These are phyloP conservation scores for Melanogrammus aeglefinus DNA, from an alignment of 2,797 vertebrate species.

Conservation along the genomic window DNA sequence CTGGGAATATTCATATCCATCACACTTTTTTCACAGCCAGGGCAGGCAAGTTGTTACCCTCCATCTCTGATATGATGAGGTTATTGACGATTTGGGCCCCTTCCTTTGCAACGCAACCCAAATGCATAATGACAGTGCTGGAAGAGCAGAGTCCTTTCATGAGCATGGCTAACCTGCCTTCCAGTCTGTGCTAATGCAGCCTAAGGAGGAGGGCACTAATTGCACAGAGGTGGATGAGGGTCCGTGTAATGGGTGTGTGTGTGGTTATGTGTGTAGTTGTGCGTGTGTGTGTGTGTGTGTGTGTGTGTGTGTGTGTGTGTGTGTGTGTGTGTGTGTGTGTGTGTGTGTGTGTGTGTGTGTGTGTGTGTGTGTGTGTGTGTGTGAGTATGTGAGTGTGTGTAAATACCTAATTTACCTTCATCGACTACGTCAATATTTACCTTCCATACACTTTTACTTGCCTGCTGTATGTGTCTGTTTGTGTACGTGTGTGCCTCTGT, in stretches of 20 bases:
- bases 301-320: conserved; percentile 51
- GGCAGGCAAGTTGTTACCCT: no score
- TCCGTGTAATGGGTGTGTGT: conserved; percentile 51
- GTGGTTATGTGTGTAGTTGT: conserved; percentile 2
- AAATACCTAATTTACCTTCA: conserved; percentile 63
- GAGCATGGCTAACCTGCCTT: conserved; percentile 62
- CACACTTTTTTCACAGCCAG: neutral
- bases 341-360: no score
- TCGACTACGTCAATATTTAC: neutral
- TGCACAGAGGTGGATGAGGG: conserved; percentile 65
- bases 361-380: conserved; percentile 32
- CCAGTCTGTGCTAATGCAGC: conserved; percentile 48
- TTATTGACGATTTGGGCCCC: conserved; percentile 62
- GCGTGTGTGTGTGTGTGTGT: conserved; percentile 25
- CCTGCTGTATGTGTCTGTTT: neutral
- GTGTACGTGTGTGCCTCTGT: no score
- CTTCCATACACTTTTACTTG: neutral
- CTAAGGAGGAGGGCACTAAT: conserved; percentile 62
- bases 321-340: conserved; percentile 24
- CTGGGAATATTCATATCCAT: neutral
- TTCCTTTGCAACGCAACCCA: conserved; percentile 54
- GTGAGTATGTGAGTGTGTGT: conserved; percentile 49
- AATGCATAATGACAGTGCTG: conserved; percentile 65
- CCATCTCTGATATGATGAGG: conserved; percentile 18
- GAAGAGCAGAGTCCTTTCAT: conserved; percentile 58